A percentile compares a stretch with the other conserved stretches of the same genome.
Evolutionary conservation across 2,113 vertebrate genomes (phyloP).

Genomic region (Pholis gunnellus): DNA sequence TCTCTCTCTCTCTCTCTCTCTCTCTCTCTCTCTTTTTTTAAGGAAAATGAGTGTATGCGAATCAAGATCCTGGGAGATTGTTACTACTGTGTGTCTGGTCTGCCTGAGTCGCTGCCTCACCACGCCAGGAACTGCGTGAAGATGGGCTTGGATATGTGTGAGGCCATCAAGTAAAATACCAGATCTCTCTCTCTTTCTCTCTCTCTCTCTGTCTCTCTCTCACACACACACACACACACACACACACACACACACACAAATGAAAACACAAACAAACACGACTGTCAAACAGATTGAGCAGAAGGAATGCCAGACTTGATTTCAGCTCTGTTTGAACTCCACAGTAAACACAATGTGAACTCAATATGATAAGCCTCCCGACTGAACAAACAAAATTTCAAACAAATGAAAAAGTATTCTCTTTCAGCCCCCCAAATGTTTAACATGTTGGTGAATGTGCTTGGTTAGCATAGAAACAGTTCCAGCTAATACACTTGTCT

Average conservation of each 20-base stretch:
- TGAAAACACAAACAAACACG: constrained; percentile 57
- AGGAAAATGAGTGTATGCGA: constrained; percentile 99
- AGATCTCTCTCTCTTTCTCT: constrained; percentile 50
- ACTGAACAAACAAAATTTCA: constrained; percentile 41
- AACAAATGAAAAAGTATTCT: constrained; percentile 40
- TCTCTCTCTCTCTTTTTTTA: background rate
- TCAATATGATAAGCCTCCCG: constrained; percentile 54
- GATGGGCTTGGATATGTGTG: constrained; percentile 99
- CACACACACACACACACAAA: constrained; percentile 37
- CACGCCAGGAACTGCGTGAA: constrained; percentile 99
- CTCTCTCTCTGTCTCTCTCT: background rate
- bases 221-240: constrained; percentile 39
- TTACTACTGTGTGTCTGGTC: constrained; percentile 98
- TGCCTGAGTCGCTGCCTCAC: constrained; percentile 95
- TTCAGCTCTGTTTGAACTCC: constrained; percentile 68
- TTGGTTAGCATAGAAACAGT: background rate
- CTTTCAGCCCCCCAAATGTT: background rate
- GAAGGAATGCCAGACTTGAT: constrained; percentile 68
- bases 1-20: constrained; percentile 47
- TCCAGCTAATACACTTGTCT: background rate
- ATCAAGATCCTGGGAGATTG: constrained; percentile 99
- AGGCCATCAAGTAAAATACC: constrained; percentile 97
- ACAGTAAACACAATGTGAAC: constrained; percentile 67
- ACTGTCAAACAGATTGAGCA: constrained; percentile 64
- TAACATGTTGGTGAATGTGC: background rate